These are phyloP conservation scores for Eupeodes latifasciatus DNA, from an alignment of 2,888 invertebrate genomes.

Conservation along the genomic window DNA sequence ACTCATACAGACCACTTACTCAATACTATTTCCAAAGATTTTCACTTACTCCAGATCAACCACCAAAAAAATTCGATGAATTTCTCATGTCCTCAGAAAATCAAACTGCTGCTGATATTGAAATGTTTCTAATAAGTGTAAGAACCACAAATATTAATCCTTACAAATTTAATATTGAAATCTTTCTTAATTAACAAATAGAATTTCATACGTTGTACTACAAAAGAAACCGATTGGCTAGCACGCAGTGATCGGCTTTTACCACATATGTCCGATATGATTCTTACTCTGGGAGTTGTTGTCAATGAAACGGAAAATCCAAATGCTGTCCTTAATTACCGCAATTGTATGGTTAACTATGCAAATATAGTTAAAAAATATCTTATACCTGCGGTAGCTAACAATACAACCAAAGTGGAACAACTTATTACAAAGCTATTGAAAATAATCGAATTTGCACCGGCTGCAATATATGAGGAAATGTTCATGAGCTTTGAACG, in stretches of 20 bases:
- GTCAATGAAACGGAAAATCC: constrained; percentile 78
- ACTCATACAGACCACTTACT: constrained; percentile 78
- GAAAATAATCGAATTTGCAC: constrained; percentile 79
- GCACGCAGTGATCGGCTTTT: constrained; percentile 79
- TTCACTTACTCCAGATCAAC: constrained; percentile 77
- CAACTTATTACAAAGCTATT: constrained; percentile 79
- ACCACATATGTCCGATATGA: constrained; percentile 79
- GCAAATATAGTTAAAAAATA: constrained; percentile 79
- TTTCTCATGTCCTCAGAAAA: constrained; percentile 79
- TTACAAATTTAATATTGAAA: background rate
- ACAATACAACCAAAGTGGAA: constrained; percentile 78
- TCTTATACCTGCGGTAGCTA: constrained; percentile 77
- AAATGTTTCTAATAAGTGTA: constrained; percentile 80
- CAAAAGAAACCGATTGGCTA: constrained; percentile 81
- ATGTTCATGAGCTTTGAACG: constrained; percentile 79
- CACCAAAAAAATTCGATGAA: constrained; percentile 79
- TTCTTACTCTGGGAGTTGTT: constrained; percentile 79
- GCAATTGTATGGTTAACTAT: constrained; percentile 79
- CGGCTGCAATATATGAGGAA: constrained; percentile 78
- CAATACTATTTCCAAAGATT: constrained; percentile 81
- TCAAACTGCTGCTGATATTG: constrained; percentile 78
- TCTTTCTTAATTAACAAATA: constrained; percentile 50
- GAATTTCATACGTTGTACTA: constrained; percentile 81
- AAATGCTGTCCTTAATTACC: constrained; percentile 79
- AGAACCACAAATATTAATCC: constrained; percentile 34